These are phyloP conservation scores for Cheirogaleus medius DNA, from an alignment of 2,113 vertebrate genomes.

Conservation along the genomic window DNA sequence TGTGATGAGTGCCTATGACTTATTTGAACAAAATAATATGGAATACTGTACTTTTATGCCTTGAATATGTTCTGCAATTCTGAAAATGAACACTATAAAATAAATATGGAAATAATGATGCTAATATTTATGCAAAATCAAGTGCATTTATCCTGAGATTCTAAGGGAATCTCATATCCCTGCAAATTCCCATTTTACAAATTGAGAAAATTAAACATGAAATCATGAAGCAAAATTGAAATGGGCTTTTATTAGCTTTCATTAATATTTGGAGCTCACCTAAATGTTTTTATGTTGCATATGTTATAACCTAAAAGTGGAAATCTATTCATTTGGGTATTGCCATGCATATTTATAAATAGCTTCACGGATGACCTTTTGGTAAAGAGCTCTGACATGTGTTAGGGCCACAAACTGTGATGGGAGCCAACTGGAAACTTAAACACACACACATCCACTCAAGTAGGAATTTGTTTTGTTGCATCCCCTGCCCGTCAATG, in stretches of 20 bases:
- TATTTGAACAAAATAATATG: neutral
- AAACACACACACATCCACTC: neutral
- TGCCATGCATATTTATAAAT: neutral
- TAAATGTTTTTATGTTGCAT: neutral
- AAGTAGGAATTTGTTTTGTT: neutral
- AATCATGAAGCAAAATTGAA: slow-evolving; percentile 12
- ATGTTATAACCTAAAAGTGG: neutral
- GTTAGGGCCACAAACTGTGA: neutral
- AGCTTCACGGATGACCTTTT: neutral
- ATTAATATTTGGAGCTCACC: neutral
- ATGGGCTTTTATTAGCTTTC: slow-evolving; percentile 1
- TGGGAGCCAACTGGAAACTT: neutral
- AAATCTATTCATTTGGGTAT: neutral
- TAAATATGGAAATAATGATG: slow-evolving; percentile 13
- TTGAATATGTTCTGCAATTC: neutral
- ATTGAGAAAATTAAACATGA: neutral
- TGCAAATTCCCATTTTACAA: neutral
- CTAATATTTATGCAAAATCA: neutral
- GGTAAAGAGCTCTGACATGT: neutral
- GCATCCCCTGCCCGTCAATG: neutral
- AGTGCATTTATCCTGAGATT: neutral
- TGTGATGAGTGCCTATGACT: neutral
- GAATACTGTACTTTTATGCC: neutral
- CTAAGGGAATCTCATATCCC: neutral
- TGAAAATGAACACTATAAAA: slow-evolving; percentile 35